phyloP scores from a whole-genome alignment of 2,888 invertebrate genomes.

The Ennomos quercinarius region DNA sequence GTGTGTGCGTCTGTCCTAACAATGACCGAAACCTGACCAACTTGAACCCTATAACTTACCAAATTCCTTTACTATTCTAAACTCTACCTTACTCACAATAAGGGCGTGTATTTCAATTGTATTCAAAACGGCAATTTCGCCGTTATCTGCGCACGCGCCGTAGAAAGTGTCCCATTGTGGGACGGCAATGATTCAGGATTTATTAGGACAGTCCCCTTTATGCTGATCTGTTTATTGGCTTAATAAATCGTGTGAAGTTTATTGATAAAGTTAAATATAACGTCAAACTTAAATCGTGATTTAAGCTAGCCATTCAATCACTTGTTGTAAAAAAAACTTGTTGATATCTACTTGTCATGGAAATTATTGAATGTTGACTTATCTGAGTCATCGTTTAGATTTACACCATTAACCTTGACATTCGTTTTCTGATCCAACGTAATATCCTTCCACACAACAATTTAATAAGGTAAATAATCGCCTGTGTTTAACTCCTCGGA shows the following conservation, averaged over 20 bases:
- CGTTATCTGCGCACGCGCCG: conserved; percentile 63
- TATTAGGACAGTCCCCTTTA: conserved; percentile 33
- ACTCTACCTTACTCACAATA: conserved; percentile 53
- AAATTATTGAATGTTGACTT: conserved; percentile 15
- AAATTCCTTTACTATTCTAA: conserved; percentile 8
- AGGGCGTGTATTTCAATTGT: conserved; percentile 50
- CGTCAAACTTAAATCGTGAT: background rate
- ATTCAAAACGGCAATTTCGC: conserved; percentile 57
- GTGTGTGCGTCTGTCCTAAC: conserved; percentile 19
- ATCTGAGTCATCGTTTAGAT: conserved; percentile 15
- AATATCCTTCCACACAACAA: conserved; percentile 7
- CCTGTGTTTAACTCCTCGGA: conserved; percentile 2
- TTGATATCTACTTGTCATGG: conserved; percentile 2
- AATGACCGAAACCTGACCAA: conserved; percentile 36
- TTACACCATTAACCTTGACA: conserved; percentile 21
- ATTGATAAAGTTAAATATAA: conserved; percentile 7
- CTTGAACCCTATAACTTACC: conserved; percentile 51
- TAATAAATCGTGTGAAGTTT: conserved; percentile 16
- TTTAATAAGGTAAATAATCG: conserved; percentile 14
- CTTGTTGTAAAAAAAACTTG: background rate
- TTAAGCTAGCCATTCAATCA: too few relatives aligned
- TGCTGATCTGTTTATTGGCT: conserved; percentile 19
- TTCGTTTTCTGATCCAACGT: conserved; percentile 9
- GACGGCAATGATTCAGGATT: conserved; percentile 48
- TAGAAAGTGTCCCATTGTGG: conserved; percentile 75